Base-by-base conservation (phyloP, 1,140 invertebrate species). In the Ips typographus region DNA sequence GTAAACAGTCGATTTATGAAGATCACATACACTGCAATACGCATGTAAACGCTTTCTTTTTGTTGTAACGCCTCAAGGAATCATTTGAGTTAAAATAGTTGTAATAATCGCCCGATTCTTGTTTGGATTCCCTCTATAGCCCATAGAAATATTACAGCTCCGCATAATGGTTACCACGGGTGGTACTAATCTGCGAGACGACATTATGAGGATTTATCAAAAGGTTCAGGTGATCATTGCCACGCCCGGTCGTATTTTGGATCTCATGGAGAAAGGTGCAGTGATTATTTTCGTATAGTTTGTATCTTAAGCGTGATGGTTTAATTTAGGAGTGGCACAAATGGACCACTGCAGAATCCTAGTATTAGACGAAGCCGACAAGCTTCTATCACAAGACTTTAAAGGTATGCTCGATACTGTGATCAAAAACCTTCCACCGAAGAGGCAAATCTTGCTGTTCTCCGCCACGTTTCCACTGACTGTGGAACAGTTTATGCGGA, bases 151-250 rank as follows among this genome's bases (percentile, higher is more conserved):
- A 4, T 59, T 22, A 42, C 43, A 70, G 79, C 89, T 96, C 74
- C 93, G 94, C 82, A 94, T 99, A 62, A 99, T 99, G 98, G 98
- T 99, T 57, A 99, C 98, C 72, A 99, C 98, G 77, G 80, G 90
- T 79, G 97, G 98, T 75, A 99, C 97, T 71, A 97, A 98, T 84
- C 87, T 99, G 69, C 92, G 96, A 80, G 98, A 99, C 84, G 98
- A 99, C 82, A 99, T 99, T 81, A 96, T 99, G 91, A 92, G 98
- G 84, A 95, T 99, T 81, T 98, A 98, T 85, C 94, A 99, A 83
- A 96, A 96, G 89, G 98, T 99, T 77, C 98, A 99, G 88, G 90
- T 98, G 72, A 95, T 99, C 79, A 98, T 99, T 80, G 98, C 98
- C 56, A 99, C 98, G 72, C 98, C 98, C 72, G 98, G 98, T 76